Evolutionary conservation across 2,113 vertebrate genomes (phyloP).

Genomic region (Myiagra hebetior): DNA sequence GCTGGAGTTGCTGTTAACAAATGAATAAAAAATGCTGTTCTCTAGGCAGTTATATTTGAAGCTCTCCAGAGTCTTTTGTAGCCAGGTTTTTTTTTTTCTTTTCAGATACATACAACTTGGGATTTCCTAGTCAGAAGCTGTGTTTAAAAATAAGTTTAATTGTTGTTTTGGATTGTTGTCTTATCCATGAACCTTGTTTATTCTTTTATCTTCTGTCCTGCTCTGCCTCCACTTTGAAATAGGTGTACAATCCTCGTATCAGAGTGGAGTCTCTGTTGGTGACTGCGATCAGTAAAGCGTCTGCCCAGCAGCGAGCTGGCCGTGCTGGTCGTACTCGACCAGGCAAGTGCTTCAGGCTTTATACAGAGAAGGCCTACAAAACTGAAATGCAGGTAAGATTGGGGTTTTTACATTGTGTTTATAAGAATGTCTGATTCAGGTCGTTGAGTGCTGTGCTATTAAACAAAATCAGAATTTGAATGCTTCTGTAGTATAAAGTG

Average conservation of each 20-base stretch:
- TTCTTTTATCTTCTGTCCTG: neutral
- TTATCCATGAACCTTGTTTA: neutral
- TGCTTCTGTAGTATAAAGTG: neutral
- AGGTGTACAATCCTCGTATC: slow-evolving; percentile 99
- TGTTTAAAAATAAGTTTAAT: neutral
- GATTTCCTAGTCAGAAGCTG: neutral
- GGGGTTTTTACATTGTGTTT: accelerated
- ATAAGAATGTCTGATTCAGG: neutral
- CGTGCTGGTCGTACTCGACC: slow-evolving; percentile 92
- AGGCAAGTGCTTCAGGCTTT: slow-evolving; percentile 94
- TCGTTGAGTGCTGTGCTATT: neutral
- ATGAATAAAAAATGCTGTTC: neutral
- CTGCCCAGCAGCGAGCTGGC: slow-evolving; percentile 97
- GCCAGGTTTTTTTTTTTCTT: neutral
- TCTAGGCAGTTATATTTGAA: neutral
- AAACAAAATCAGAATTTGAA: neutral
- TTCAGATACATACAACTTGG: neutral
- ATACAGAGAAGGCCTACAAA: slow-evolving; percentile 97
- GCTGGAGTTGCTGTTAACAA: slow-evolving; percentile 1
- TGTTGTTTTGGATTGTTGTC: neutral
- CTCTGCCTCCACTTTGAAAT: neutral
- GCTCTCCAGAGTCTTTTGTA: neutral
- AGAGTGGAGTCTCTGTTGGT: slow-evolving; percentile 95
- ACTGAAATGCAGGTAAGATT: slow-evolving; percentile 93
- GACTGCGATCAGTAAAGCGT: slow-evolving; percentile 98